phyloP scores from a whole-genome alignment of 2,888 invertebrate species.

The Dolichomitus sp. region DNA sequence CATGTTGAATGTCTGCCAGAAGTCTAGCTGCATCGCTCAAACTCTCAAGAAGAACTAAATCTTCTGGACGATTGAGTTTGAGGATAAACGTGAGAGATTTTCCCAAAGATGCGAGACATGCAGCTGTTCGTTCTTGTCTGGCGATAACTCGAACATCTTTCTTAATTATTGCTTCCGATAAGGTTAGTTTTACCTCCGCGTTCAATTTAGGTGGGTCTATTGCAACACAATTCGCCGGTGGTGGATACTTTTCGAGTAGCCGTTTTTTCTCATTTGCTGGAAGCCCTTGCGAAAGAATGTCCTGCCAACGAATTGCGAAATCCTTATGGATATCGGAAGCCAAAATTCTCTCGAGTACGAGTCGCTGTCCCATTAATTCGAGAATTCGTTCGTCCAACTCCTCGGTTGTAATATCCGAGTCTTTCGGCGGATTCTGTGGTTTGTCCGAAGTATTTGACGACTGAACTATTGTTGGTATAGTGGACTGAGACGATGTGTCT shows the following conservation, averaged over 20 bases:
- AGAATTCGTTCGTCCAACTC: conserved; percentile 17
- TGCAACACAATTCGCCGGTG: too few relatives aligned
- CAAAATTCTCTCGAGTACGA: neutral
- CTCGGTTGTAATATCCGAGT: neutral
- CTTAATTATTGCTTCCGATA: too few relatives aligned
- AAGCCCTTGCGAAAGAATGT: conserved; percentile 11
- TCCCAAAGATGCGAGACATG: too few relatives aligned
- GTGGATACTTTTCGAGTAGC: too few relatives aligned
- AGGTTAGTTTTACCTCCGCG: neutral
- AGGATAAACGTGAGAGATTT: too few relatives aligned
- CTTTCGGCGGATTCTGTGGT: neutral
- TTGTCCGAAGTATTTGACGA: neutral
- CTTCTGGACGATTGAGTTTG: too few relatives aligned
- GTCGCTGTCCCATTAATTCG: conserved; percentile 10
- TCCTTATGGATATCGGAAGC: conserved; percentile 11
- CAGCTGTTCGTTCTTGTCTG: too few relatives aligned
- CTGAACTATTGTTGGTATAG: neutral
- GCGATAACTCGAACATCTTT: too few relatives aligned
- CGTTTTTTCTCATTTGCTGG: neutral
- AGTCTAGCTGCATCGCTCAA: conserved; percentile 43
- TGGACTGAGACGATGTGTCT: neutral
- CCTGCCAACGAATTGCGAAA: conserved; percentile 15
- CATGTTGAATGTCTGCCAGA: conserved; percentile 51
- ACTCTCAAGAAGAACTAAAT: conserved; percentile 24
- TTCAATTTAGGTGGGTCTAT: conserved; percentile 14